Evolutionary conservation across 2,797 vertebrate genomes (phyloP), one percentile per base, ranked within the genome.

Genomic region (Chloroceryle inda): DNA sequence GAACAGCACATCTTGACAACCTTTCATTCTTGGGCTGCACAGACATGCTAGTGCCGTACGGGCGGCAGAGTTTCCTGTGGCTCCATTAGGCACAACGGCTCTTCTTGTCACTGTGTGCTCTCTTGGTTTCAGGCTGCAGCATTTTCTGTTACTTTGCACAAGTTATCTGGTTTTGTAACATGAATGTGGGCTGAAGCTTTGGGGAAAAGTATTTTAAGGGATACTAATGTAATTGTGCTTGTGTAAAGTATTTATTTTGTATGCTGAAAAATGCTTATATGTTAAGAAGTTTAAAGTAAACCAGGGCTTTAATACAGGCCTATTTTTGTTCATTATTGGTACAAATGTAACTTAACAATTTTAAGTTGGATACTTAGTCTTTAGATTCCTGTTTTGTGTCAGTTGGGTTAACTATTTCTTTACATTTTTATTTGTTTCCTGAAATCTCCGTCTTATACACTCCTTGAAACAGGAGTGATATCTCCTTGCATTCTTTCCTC

Each of bases 41-140:
- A 40, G 44, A 59, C 59, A 35, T 44, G 42, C 38, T 40, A 3
- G 19, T 23, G 35, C 68, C 11, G 29, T 29, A 10, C 1, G 3
- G 22, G 8, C 50, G 21, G 9, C 20, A 0, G 38, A 16, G 3
- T 3, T 62, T 38, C 2, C 14, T 3, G 11, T 13, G 31, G 10
- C 37, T 73, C 45, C 26, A 16, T 26, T 33, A 11, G 1, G 0
- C 5, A 7, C 15, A 11, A 1, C 2, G 11, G 35, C 33, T 56
- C 33, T 18, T 44, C 14, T 24, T 58, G 29, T 23, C 7, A 1
- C 31, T 37, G 0, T 6, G 12, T 27, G 5, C 27, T 56, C 17
- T 35, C 31, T 13, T 58, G 13, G 2, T 26, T 11, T 11, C 15
- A 29, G 5, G 2, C 18, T 66, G 14, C 0, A 8, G 35, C 13